A percentile compares a stretch with the other conserved stretches of the same genome.
phyloP scores from a whole-genome alignment of 2,113 vertebrate species.

The Platanista minor region DNA sequence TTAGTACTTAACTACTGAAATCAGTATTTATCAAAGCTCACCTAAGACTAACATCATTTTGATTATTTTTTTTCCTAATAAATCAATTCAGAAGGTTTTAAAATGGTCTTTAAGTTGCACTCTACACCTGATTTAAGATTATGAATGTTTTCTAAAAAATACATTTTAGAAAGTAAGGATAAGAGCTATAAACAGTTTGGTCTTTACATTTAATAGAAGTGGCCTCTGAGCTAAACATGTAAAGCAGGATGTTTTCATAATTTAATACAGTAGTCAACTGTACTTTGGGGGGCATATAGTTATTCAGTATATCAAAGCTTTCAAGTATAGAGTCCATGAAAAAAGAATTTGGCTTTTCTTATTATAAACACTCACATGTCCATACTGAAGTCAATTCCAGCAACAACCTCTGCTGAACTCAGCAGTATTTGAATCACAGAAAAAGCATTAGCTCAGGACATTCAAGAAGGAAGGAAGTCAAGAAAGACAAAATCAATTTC shows the following conservation, averaged over 20 bases:
- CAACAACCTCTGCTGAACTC: conserved; percentile 60
- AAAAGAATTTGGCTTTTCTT: background rate
- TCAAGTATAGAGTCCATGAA: background rate
- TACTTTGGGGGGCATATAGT: background rate
- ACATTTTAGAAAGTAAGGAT: background rate
- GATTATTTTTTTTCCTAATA: conserved; percentile 11
- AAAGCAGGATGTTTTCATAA: conserved; percentile 19
- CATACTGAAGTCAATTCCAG: conserved; percentile 52
- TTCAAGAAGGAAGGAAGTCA: conserved; percentile 69
- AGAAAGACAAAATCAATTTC: conserved; percentile 51
- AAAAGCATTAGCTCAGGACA: conserved; percentile 57
- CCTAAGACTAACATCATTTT: background rate
- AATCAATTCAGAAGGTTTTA: background rate
- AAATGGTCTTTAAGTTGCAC: background rate
- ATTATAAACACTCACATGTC: conserved; percentile 48
- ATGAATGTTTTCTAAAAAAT: conserved; percentile 33
- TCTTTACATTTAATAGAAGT: background rate
- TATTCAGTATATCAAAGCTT: conserved; percentile 45
- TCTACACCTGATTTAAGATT: conserved; percentile 34
- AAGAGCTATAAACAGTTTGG: background rate
- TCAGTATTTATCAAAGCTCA: background rate
- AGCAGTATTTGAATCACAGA: conserved; percentile 55
- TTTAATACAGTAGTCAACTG: conserved; percentile 29
- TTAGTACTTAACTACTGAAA: conserved; percentile 32
- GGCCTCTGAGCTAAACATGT: background rate